Conservation (phyloP, 2,113 vertebrate species). For the Rissa tridactyla region DNA sequence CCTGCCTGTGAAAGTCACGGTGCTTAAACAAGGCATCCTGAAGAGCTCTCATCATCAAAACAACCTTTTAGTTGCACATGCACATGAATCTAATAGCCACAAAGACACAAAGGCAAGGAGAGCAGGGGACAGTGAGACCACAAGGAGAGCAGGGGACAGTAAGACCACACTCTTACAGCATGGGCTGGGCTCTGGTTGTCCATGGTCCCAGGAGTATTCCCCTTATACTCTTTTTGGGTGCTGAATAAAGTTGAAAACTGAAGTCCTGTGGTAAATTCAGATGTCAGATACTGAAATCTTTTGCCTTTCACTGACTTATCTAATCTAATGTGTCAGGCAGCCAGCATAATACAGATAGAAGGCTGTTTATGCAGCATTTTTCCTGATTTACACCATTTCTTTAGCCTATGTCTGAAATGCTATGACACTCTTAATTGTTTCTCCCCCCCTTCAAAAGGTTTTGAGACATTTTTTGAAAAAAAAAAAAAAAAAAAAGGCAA, state of each 20-base stretch:
- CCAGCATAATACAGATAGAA: not conserved
- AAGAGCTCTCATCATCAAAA: not conserved
- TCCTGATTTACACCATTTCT: not conserved
- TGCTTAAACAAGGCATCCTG: not conserved
- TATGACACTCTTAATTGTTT: not conserved
- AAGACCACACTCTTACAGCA: accelerated
- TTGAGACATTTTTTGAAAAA: not conserved
- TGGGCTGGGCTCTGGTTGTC: not conserved
- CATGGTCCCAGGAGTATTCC: not conserved
- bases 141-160: not conserved
- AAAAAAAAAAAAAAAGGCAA: not conserved
- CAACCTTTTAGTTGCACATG: not conserved
- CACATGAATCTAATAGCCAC: not conserved
- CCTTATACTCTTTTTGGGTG: not conserved
- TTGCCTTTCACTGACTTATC: not conserved
- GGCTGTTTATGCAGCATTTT: constrained; percentile 1
- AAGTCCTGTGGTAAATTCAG: not conserved
- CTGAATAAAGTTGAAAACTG: not conserved
- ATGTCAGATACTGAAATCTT: not conserved
- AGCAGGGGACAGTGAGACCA: not conserved
- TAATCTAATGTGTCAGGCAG: not conserved
- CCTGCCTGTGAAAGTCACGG: not conserved
- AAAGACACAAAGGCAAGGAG: not conserved
- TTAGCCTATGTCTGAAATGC: not conserved
- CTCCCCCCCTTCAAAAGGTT: not conserved